Base-by-base conservation (phyloP, 2,888 invertebrate genomes). In the Coenonympha arcania region DNA sequence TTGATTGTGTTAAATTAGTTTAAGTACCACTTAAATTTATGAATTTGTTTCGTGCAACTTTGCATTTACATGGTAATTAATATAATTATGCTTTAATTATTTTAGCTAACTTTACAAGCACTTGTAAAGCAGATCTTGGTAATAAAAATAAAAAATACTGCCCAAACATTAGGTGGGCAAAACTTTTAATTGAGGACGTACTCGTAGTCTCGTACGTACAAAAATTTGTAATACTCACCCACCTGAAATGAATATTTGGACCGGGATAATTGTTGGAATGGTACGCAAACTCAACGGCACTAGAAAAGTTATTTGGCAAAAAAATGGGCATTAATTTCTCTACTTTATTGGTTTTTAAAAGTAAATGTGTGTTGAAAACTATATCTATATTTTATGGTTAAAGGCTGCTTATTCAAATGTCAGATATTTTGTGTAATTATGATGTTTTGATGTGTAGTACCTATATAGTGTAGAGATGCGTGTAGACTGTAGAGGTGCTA, bases 251-350 rank as follows among this genome's bases (percentile, higher is more conserved):
- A 50, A 52, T 44, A 46, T 48, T 49, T 33, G 48, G 47, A 39
- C 15, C 26, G 34, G 20, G 37, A 48, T 55, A 52, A 56, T 55
- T 56, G 48, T 55, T 52, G 37, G 39, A 51, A 54, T 48, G 49
- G 52, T 51, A 47, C 31, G 49, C 43, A 52, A 54, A 50, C 47
- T 55, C 50, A 28, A 45, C 44, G 48, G 50, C 48, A 52, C 56
- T 47, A 52, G 50, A 55, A 52, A 54, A 56, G 55, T 56, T 55
- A 45, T 52, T 48, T 44, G 47, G 44, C 48, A 54, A 54, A 54
- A n/a, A 42, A 44, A n/a, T n/a, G n/a, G n/a, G 46, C 46, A 56
- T 54, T 54, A 39, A 54, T 56, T 56, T 46, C 39, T 41, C 41
- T 39, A 40, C 50, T 48, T 48, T 19, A 22, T 48, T 36, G 26